Evolutionary conservation across 2,797 vertebrate species (phyloP).

Genomic region (Melanogrammus aeglefinus): DNA sequence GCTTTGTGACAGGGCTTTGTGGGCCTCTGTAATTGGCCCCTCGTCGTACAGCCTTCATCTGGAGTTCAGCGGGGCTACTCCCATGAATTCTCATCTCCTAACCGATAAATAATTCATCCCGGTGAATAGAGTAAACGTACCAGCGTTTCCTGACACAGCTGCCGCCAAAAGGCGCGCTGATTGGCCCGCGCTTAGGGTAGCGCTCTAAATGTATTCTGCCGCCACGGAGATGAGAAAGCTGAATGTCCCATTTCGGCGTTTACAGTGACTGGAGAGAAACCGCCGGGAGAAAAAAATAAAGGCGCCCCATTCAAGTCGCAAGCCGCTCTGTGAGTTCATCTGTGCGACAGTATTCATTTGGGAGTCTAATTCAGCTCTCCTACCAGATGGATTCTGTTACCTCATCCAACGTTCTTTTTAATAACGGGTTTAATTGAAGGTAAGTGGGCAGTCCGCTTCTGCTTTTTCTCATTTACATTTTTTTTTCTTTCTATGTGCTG

Average conservation of each 20-base stretch:
- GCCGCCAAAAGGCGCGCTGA: slow-evolving; percentile 41
- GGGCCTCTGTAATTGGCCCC: not conserved
- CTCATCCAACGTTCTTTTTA: not conserved
- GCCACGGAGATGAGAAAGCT: slow-evolving; percentile 3
- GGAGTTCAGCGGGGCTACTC: slow-evolving; percentile 49
- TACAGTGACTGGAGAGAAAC: slow-evolving; percentile 20
- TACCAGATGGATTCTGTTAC: not conserved
- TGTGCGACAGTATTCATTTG: slow-evolving; percentile 3
- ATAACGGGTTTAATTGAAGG: not conserved
- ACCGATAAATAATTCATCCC: slow-evolving; percentile 50
- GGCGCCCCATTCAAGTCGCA: slow-evolving; percentile 6
- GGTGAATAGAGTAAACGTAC: slow-evolving; percentile 47
- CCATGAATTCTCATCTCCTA: slow-evolving; percentile 54
- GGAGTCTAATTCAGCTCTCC: slow-evolving; percentile 4
- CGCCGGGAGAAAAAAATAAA: not conserved
- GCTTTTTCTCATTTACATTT: not conserved
- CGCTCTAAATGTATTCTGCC: slow-evolving; percentile 21
- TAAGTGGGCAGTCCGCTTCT: not conserved
- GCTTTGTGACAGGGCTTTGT: slow-evolving; percentile 18
- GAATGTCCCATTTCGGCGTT: slow-evolving; percentile 12
- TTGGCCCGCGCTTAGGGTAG: slow-evolving; percentile 23
- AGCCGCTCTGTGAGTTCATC: not conserved
- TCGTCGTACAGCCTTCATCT: slow-evolving; percentile 24
- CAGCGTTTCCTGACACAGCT: slow-evolving; percentile 42
- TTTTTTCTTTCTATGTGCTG: not conserved